Evolutionary conservation across 2,797 vertebrate genomes (phyloP).

Genomic region (Scyliorhinus canicula): DNA sequence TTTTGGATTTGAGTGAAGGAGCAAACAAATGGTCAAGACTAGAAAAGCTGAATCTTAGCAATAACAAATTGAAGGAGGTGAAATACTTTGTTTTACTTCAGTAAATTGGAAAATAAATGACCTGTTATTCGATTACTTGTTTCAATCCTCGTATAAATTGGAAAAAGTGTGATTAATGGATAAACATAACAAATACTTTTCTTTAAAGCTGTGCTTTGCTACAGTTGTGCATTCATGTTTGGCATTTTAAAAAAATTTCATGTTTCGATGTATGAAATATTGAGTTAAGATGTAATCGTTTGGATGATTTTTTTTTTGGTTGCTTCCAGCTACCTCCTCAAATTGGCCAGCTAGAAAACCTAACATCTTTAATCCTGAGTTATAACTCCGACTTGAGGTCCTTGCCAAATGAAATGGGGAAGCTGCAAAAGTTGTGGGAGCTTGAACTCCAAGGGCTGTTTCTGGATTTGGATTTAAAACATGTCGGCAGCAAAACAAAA

Average conservation of each 20-base stretch:
- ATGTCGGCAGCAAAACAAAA: slow-evolving; percentile 86
- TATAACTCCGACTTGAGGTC: slow-evolving; percentile 71
- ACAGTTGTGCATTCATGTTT: background rate
- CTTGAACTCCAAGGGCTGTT: slow-evolving; percentile 85
- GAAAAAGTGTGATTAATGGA: background rate
- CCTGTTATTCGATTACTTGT: background rate
- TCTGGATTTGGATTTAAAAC: slow-evolving; percentile 87
- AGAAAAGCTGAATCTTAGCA: slow-evolving; percentile 83
- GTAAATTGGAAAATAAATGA: background rate
- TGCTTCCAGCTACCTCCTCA: slow-evolving; percentile 77
- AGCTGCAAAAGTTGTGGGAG: slow-evolving; percentile 84
- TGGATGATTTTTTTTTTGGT: slow-evolving; percentile 42
- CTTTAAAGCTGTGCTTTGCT: background rate
- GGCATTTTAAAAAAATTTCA: background rate
- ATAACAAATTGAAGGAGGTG: slow-evolving; percentile 85
- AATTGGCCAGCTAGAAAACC: slow-evolving; percentile 79
- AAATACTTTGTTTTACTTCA: slow-evolving; percentile 17
- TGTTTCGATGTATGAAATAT: background rate
- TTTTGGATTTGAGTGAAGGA: slow-evolving; percentile 75
- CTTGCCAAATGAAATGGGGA: slow-evolving; percentile 95
- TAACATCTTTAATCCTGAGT: slow-evolving; percentile 88
- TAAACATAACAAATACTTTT: background rate
- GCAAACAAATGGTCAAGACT: slow-evolving; percentile 73
- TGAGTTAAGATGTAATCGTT: background rate
- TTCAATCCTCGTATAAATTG: background rate